These are phyloP conservation scores for Marmota flaviventris DNA, from an alignment of 2,113 vertebrate genomes.

Conservation along the genomic window DNA sequence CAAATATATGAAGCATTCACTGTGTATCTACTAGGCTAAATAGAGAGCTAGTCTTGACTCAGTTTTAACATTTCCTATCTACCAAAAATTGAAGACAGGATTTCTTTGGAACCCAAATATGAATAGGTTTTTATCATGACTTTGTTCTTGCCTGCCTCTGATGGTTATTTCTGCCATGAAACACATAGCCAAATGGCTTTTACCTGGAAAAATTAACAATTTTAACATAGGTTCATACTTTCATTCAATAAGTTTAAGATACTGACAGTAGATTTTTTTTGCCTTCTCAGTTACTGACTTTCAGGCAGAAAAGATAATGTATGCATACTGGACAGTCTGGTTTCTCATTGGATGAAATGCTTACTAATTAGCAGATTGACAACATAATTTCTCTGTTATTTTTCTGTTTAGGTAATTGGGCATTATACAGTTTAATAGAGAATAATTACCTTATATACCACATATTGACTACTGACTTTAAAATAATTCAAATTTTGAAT, in stretches of 20 bases:
- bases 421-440: not conserved
- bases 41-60: not conserved
- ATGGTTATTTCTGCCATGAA: not conserved
- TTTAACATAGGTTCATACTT: slow-evolving; percentile 33
- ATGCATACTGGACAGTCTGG: not conserved
- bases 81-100: not conserved
- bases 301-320: not conserved
- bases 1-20: not conserved
- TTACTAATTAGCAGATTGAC: not conserved
- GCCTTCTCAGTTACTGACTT: not conserved
- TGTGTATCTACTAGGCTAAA: not conserved
- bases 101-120: not conserved
- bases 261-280: not conserved
- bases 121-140: not conserved
- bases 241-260: not conserved
- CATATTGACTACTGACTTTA: not conserved
- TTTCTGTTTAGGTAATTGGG: not conserved
- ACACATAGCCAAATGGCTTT: not conserved
- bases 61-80: not conserved
- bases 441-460: not conserved
- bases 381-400: slow-evolving; percentile 30
- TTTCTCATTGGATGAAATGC: slow-evolving; percentile 6
- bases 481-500: slow-evolving; percentile 31
- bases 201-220: not conserved
- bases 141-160: not conserved